A percentile compares a stretch with the other conserved stretches of the same genome.
phyloP scores from a whole-genome alignment of 1,140 invertebrate genomes.

The Ptiloglossa arizonensis region DNA sequence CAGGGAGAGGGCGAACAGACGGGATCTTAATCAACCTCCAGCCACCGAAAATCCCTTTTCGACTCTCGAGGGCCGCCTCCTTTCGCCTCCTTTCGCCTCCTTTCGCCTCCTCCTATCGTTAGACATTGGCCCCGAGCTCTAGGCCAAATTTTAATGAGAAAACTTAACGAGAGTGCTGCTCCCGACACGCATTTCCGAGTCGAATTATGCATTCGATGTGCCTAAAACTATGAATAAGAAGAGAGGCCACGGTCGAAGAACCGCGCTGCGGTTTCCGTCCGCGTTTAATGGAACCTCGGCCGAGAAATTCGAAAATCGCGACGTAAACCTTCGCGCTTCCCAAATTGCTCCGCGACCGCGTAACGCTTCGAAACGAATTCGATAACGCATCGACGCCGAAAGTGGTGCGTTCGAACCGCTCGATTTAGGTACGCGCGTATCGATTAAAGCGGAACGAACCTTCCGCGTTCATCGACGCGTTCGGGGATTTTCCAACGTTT shows the following conservation, averaged over 20 bases:
- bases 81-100: not conserved
- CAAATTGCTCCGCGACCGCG: too few species aligned
- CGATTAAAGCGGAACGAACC: too few species aligned
- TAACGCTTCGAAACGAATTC: too few species aligned
- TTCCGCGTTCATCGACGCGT: too few species aligned
- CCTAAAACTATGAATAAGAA: not conserved
- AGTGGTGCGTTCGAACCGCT: too few species aligned
- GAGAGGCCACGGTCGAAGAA: not conserved
- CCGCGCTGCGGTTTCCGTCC: not conserved
- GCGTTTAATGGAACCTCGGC: not conserved
- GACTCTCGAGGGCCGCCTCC: not conserved
- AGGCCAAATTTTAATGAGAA: slow-evolving; percentile 49
- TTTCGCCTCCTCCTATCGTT: not conserved
- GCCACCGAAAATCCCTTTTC: slow-evolving; percentile 34
- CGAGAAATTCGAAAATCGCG: too few species aligned
- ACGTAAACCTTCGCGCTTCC: too few species aligned
- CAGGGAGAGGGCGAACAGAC: not conserved
- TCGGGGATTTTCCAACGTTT: too few species aligned
- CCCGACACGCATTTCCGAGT: slow-evolving; percentile 30
- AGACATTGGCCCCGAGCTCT: slow-evolving; percentile 38
- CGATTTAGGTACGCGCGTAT: too few species aligned
- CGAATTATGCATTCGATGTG: slow-evolving; percentile 28
- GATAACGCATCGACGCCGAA: too few species aligned
- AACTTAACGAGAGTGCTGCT: slow-evolving; percentile 35
- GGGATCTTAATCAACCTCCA: slow-evolving; percentile 41